Percentiles rank a stretch among this genome's conserved stretches.
Evolutionary conservation across 2,888 invertebrate genomes (phyloP).

Genomic region (Drosophila heteroneura): DNA sequence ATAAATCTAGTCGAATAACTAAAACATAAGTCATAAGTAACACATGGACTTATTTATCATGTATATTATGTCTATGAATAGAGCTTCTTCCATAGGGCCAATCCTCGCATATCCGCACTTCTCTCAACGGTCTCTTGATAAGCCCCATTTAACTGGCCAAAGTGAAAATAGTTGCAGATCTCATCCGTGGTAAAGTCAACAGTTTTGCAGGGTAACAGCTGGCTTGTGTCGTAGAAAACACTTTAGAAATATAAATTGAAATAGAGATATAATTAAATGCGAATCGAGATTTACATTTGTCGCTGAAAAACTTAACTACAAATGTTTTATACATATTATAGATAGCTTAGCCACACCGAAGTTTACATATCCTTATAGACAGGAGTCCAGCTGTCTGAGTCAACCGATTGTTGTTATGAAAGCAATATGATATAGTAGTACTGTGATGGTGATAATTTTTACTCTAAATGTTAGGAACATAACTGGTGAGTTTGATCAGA

Average conservation of each 20-base stretch:
- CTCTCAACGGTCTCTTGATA: slow-evolving; percentile 45
- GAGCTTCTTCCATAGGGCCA: slow-evolving; percentile 55
- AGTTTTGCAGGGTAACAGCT: slow-evolving; percentile 47
- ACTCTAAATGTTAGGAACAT: neutral
- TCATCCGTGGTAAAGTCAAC: slow-evolving; percentile 43
- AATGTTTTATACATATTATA: neutral
- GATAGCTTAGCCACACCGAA: neutral
- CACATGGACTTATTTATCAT: neutral
- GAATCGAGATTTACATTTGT: neutral
- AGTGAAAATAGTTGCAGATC: slow-evolving; percentile 80
- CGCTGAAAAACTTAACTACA: neutral
- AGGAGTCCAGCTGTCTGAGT: neutral
- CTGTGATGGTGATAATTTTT: neutral
- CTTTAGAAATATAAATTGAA: slow-evolving; percentile 21
- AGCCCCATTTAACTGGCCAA: slow-evolving; percentile 47
- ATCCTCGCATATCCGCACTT: slow-evolving; percentile 39
- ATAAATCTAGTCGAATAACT: neutral
- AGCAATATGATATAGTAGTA: neutral
- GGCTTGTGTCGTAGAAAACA: slow-evolving; percentile 31
- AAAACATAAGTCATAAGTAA: neutral
- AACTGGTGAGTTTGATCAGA: neutral
- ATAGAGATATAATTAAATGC: neutral
- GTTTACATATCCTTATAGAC: neutral
- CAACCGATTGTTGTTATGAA: neutral
- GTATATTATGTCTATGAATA: slow-evolving; percentile 11